Evolutionary conservation across 2,888 invertebrate species (phyloP).

Genomic region (Tenthredo mesomela): DNA sequence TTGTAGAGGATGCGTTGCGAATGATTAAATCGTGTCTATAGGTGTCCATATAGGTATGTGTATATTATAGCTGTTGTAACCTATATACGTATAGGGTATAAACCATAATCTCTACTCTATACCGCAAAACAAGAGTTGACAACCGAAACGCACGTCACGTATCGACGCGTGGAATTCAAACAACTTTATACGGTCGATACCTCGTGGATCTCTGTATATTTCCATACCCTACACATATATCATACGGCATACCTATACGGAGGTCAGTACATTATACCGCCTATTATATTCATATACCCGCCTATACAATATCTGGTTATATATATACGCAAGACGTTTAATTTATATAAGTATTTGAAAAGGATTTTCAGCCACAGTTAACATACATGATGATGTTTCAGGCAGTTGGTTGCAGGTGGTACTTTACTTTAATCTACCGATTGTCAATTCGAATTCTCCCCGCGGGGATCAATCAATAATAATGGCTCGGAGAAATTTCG

Average conservation of each 20-base stretch:
- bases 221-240: neutral
- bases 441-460: neutral
- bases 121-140: constrained; percentile 13
- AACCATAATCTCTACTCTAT: neutral
- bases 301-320: neutral
- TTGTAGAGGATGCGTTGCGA: neutral
- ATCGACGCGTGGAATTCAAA: constrained; percentile 25
- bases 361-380: neutral
- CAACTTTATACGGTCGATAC: constrained; percentile 7
- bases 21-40: constrained; percentile 4
- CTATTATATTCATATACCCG: no score
- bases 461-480: neutral
- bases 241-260: neutral
- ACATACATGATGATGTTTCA: neutral
- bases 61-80: neutral
- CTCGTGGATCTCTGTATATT: neutral
- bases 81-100: neutral
- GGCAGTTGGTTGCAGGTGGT: neutral
- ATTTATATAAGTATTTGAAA: neutral
- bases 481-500: neutral
- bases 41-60: neutral
- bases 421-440: constrained; percentile 23
- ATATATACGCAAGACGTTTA: neutral
- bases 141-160: constrained; percentile 16
- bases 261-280: neutral